Base-by-base conservation (phyloP, 2,888 invertebrate species). In the Drosophila hawaiiensis region DNA sequence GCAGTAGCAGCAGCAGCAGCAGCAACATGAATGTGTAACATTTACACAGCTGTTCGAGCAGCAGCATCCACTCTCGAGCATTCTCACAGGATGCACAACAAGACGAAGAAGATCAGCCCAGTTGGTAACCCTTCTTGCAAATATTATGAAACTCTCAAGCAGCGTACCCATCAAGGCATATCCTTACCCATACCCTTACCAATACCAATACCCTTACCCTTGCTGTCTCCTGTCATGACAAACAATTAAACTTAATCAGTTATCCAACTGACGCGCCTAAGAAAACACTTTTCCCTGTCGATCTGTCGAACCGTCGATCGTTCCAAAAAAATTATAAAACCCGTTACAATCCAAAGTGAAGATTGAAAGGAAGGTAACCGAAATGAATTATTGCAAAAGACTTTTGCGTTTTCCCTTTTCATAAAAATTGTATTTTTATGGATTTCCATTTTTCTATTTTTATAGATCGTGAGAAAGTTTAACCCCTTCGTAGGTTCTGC, bases 381-480 rank as follows among this genome's bases (percentile, higher is more conserved):
- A 70, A 53, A 66, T 78, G 82, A 83, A 61, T 83, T 76, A 83
- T 74, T 50, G 71, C 76, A 55, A 37, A 76, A 76, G 84, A 75
- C 84, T 59, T 63, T 77, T 55, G 59, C 78, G 72, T 68, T 78
- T 78, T 81, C 78, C 78, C 75, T 79, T 72, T 80, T 65, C 65
- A 67, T 28, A 52, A 28, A 12, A 25, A 43, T 43, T 4, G n/a
- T 25, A 35, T 64, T 72, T 79, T 81, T 81, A 83, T 83, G 76
- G 84, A 75, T 83, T 86, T 84, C 54, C 54, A 73, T 85, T 83
- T 76, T 70, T 73, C 43, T 29, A 54, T 71, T 73, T 88, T 80
- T 87, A 65, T 73, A 75, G 89, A 87, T 87, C 88, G 88, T 88
- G 88, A 91, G 88, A 88, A 88, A 88, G 79, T 91, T 84, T 88